Evolutionary conservation across 2,888 invertebrate species (phyloP).

Genomic region (Nezara viridula): DNA sequence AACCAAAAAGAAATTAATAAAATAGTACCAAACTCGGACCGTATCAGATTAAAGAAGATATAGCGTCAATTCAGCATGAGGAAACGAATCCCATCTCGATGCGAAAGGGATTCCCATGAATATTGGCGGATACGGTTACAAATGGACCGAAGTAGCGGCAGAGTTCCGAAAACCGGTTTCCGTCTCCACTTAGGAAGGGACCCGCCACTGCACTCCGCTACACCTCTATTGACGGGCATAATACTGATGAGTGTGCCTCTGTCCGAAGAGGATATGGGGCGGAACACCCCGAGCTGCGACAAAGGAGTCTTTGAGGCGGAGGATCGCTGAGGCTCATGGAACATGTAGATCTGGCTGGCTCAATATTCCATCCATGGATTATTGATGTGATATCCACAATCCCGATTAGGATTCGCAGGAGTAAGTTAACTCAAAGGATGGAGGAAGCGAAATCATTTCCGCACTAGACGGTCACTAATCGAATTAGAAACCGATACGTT

Average conservation of each 20-base stretch:
- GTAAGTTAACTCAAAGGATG: neutral
- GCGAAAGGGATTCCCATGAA: neutral
- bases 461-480: neutral
- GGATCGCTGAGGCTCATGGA: neutral
- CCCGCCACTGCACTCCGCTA: neutral
- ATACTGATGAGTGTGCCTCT: conserved; percentile 4
- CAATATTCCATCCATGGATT: neutral
- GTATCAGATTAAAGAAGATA: neutral
- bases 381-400: neutral
- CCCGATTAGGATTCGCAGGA: neutral
- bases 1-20: neutral
- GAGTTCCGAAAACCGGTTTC: conserved; percentile 30
- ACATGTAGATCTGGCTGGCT: neutral
- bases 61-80: neutral
- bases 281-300: neutral
- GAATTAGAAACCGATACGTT: neutral
- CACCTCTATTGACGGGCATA: neutral
- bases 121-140: conserved; percentile 23
- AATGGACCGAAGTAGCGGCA: conserved; percentile 27
- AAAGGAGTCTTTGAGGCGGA: neutral
- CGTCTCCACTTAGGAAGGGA: neutral
- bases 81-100: conserved; percentile 8
- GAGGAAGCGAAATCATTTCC: neutral
- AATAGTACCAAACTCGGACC: neutral
- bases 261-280: neutral